Conservation (phyloP, 2,113 vertebrate genomes). For the Paratilapia polleni region DNA sequence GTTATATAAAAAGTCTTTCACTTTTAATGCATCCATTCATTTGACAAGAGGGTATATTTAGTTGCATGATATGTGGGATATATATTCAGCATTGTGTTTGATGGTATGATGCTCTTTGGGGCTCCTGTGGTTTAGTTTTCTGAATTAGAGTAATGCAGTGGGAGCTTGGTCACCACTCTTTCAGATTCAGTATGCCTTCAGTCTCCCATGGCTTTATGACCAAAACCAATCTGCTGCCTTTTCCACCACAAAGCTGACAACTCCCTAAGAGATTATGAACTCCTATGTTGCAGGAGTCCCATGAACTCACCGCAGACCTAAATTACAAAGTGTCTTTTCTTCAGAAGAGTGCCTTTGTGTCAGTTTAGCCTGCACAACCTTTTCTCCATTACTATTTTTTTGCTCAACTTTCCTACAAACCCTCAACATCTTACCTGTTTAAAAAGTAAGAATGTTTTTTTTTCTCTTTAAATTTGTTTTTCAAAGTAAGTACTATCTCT, state of each 20-base stretch:
- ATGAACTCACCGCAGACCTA: constrained; percentile 74
- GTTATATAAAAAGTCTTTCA: constrained; percentile 41
- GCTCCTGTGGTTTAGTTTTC: constrained; percentile 54
- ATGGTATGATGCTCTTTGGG: constrained; percentile 22
- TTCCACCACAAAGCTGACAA: constrained; percentile 72
- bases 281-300: constrained; percentile 72
- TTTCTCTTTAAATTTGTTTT: neutral
- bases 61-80: neutral
- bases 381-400: neutral
- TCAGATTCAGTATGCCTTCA: constrained; percentile 53
- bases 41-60: constrained; percentile 44
- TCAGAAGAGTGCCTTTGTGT: constrained; percentile 63
- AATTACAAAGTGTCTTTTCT: constrained; percentile 78
- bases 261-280: constrained; percentile 76
- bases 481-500: neutral
- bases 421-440: neutral
- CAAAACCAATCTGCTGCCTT: constrained; percentile 52
- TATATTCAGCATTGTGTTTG: constrained; percentile 34
- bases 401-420: neutral
- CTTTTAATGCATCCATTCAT: constrained; percentile 49
- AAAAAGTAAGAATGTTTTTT: neutral
- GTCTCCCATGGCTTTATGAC: constrained; percentile 59
- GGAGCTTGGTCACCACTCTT: constrained; percentile 44
- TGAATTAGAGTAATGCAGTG: constrained; percentile 44
- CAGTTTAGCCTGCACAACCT: constrained; percentile 22